Evolutionary conservation across 1,140 invertebrate genomes (phyloP), one percentile per base, ranked within the genome.

Genomic region (Macrocentrus cingulum): DNA sequence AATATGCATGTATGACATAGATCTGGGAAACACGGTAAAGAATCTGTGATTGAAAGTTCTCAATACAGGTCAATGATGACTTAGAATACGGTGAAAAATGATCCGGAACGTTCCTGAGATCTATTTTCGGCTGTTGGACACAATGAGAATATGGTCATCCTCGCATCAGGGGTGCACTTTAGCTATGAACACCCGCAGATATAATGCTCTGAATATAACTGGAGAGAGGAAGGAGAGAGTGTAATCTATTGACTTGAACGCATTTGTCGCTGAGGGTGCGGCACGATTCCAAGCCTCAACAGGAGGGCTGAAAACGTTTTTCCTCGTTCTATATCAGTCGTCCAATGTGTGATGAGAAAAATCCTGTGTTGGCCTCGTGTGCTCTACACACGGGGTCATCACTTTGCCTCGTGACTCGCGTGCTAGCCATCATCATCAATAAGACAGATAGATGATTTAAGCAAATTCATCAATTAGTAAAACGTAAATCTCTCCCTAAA

Each of bases 141-240:
- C 36, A 39, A 39, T 39, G 36, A 39, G 11, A 15, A 39, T 8
- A 39, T 39, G 19, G 22, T 48, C 22, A 20, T 49, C 46, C 22
- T 49, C 46, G 18, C 46, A 49, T 32, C 23, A 29, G 46, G 46
- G 46, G 46, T 49, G 46, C 46, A 49, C 46, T 49, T 16, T 23
- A 49, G 46, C 16, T 49, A 13, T 16, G 25, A 18, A 34, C 22
- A 49, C 23, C 23, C 23, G 46, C 18, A 32, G 9, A 9, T 29
- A 22, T 56, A 56, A 61, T 61, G 53, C 50, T 32, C 32, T 52
- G 29, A 50, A 55, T 60, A 55, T n/a, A n/a, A n/a, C n/a, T n/a
- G n/a, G n/a, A n/a, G n/a, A n/a, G n/a, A n/a, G n/a, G n/a, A n/a
- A n/a, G n/a, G n/a, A n/a, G n/a, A n/a, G n/a, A 60, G 51, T 50